Evolutionary conservation across 2,888 invertebrate genomes (phyloP).

Genomic region (Lochmaea crataegi): DNA sequence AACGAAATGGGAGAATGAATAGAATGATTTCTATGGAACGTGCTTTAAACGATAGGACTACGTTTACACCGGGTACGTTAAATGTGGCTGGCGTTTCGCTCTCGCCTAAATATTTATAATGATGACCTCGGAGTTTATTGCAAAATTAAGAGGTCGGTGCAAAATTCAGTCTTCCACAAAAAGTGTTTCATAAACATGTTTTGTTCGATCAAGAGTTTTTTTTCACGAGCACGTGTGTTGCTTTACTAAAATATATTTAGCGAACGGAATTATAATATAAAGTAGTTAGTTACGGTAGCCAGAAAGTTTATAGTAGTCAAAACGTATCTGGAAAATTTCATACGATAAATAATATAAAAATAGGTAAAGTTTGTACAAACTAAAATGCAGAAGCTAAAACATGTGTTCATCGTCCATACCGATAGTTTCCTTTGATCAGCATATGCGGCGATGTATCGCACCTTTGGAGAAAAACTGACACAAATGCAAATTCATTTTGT

Average conservation of each 20-base stretch:
- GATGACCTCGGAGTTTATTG: neutral
- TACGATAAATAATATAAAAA: too few relatives aligned
- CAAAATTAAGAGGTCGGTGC: neutral
- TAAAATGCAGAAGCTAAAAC: too few relatives aligned
- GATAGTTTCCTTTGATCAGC: too few relatives aligned
- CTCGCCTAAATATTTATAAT: neutral
- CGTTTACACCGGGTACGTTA: constrained; percentile 16
- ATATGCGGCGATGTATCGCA: too few relatives aligned
- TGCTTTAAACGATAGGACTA: constrained; percentile 1
- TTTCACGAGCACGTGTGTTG: neutral
- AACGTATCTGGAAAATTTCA: too few relatives aligned
- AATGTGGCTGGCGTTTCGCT: neutral
- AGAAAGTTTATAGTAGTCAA: too few relatives aligned
- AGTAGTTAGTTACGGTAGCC: too few relatives aligned
- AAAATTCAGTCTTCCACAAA: neutral
- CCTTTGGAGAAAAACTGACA: too few relatives aligned
- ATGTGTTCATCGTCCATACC: too few relatives aligned
- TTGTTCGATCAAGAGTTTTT: neutral
- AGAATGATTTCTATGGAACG: constrained; percentile 16
- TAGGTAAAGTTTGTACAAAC: too few relatives aligned
- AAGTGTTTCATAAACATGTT: neutral
- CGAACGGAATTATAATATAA: neutral
- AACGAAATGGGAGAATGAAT: constrained; percentile 12
- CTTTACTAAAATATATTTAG: too few relatives aligned
- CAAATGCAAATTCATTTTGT: too few relatives aligned